phyloP scores from a whole-genome alignment of 2,888 invertebrate genomes.

The Lycia hirtaria region DNA sequence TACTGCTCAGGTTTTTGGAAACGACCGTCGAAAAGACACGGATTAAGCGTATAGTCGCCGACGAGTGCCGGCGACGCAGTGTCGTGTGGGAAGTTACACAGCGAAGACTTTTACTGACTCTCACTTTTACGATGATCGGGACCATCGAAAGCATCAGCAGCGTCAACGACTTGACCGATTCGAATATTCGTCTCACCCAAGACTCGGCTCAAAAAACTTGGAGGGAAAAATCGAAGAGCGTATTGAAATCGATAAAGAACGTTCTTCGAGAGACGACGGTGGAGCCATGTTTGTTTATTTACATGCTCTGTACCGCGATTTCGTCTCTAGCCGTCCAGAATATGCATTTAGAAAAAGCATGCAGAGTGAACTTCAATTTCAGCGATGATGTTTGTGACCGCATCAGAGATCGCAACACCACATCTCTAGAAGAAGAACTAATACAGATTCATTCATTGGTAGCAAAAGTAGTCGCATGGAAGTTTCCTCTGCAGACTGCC shows the following conservation, averaged over 20 bases:
- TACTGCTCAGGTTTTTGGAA: constrained; percentile 79
- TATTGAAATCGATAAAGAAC: constrained; percentile 68
- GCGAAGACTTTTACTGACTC: constrained; percentile 68
- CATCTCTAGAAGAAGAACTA: constrained; percentile 70
- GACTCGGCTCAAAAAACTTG: constrained; percentile 54
- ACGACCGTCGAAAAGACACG: constrained; percentile 68
- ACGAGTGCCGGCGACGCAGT: constrained; percentile 59
- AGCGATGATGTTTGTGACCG: constrained; percentile 83
- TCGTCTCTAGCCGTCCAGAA: constrained; percentile 87
- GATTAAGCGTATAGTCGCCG: constrained; percentile 69
- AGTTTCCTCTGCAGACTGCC: constrained; percentile 85
- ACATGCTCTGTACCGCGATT: constrained; percentile 87
- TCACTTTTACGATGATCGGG: constrained; percentile 70
- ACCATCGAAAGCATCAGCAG: constrained; percentile 61
- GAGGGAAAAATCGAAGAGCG: constrained; percentile 66
- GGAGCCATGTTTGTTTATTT: constrained; percentile 88
- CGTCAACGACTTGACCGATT: constrained; percentile 67
- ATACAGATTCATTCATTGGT: constrained; percentile 80
- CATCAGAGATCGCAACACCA: constrained; percentile 71
- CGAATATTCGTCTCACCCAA: constrained; percentile 68
- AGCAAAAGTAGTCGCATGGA: constrained; percentile 84
- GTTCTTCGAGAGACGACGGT: constrained; percentile 82
- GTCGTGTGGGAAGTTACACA: constrained; percentile 61
- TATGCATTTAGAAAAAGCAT: constrained; percentile 86
- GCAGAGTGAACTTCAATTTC: constrained; percentile 81